These are phyloP conservation scores for Thecocarcelia acutangulata DNA, from an alignment of 2,888 invertebrate genomes.

Conservation along the genomic window DNA sequence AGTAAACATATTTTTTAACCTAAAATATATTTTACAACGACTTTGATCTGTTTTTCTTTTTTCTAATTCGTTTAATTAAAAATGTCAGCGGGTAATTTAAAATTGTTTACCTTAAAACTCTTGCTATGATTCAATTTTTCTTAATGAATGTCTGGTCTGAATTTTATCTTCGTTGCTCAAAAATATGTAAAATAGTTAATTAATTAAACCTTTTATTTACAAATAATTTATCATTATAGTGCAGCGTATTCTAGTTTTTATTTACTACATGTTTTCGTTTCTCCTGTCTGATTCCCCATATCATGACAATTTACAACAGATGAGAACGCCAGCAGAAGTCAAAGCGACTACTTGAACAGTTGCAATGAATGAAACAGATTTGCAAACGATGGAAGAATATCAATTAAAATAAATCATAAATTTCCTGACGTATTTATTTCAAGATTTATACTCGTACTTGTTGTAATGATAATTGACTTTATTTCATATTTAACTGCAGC, in stretches of 20 bases:
- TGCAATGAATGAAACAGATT: background rate
- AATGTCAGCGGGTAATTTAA: background rate
- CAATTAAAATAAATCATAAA: constrained; percentile 65
- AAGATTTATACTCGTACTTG: background rate
- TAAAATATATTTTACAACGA: background rate
- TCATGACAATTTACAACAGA: background rate
- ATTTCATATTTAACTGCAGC: background rate
- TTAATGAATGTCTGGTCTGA: background rate
- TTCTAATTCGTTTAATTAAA: background rate
- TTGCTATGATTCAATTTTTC: background rate
- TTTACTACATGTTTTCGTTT: no score
- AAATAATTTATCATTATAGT: constrained; percentile 2
- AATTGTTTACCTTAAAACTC: background rate
- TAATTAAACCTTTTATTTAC: constrained; percentile 10
- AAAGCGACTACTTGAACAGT: background rate
- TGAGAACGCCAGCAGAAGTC: background rate
- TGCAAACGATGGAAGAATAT: constrained; percentile 2
- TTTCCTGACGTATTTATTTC: constrained; percentile 40
- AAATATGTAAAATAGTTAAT: constrained; percentile 21
- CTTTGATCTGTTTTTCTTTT: background rate
- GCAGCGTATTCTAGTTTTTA: background rate
- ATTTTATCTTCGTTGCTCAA: constrained; percentile 21
- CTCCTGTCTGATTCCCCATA: no score
- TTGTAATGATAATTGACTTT: background rate
- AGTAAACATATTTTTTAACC: no score